Base-by-base conservation (phyloP, 2,888 invertebrate genomes). In the Sphinx pinastri region DNA sequence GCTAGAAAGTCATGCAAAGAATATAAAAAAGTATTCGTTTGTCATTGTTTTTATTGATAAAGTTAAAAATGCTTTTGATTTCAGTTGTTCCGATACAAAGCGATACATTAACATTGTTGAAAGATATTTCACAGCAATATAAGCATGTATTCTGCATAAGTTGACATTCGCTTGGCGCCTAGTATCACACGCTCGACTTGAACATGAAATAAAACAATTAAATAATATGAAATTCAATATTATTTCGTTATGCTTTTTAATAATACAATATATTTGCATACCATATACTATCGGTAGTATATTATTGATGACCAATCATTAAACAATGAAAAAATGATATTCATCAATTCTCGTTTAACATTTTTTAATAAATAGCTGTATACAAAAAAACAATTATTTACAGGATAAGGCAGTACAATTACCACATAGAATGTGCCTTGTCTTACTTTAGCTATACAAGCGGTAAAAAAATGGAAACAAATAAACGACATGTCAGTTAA, bases 341-440 rank as follows among this genome's bases (percentile, higher is more conserved):
- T 87, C 92, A 92, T 93, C 92, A 93, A 91, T 90, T 89, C 86
- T 88, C 88, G 86, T 90, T 92, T 91, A 92, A 93, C 92, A 91
- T 93, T 91, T 88, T 93, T 94, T 92, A 94, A 94, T 94, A 94
- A 94, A 94, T 94, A 94, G 94, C 94, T 94, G 94, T 94, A 94
- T 94, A 94, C 93, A 94, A 94, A 91, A 85, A 73, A 85, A 73
- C 94, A 94, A 94, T 94, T 94, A 94, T 94, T 94, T 94, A 94
- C 94, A 94, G 89, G 87, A 86, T 93, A 93, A 93, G 93, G 93
- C 93, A 93, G 91, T 92, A 92, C 83, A 88, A 88, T 90, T 90
- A 94, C 92, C 92, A 91, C 92, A 91, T 93, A 92, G 90, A 89
- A 85, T 88, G 90, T 89, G 91, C 92, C 93, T 90, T 76, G 80